phyloP scores from a whole-genome alignment of 2,113 vertebrate genomes.

The Piaya cayana region DNA sequence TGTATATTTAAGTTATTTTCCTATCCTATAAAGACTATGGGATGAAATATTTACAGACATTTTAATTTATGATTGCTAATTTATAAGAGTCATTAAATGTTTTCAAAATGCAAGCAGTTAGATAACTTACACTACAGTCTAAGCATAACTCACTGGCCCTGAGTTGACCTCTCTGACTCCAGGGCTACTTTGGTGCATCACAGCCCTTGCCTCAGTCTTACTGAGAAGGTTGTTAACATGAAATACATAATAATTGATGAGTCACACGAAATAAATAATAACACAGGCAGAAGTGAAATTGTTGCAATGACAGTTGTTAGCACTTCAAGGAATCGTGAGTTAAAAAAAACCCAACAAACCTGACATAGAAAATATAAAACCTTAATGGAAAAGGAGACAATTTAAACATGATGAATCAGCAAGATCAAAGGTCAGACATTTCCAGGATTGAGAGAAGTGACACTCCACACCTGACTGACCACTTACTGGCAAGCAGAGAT shows the following conservation, averaged over 20 bases:
- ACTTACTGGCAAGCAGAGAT: not conserved
- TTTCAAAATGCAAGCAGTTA: not conserved
- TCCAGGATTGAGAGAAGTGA: not conserved
- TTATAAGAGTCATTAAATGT: not conserved
- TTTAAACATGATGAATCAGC: rapidly evolving
- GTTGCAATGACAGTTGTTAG: not conserved
- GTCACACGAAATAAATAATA: not conserved
- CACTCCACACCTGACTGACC: not conserved
- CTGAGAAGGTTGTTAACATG: not conserved
- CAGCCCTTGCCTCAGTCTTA: not conserved
- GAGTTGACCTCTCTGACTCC: not conserved
- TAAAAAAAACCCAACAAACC: not conserved
- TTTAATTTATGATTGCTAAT: not conserved
- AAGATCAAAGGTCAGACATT: not conserved
- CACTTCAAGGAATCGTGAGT: not conserved
- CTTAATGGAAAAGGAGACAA: not conserved
- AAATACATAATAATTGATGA: not conserved
- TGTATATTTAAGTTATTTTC: not conserved
- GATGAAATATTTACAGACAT: not conserved
- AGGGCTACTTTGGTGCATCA: not conserved
- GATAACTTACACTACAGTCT: not conserved
- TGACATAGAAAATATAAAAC: not conserved
- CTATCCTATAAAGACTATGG: not conserved
- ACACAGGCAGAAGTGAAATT: slow-evolving; percentile 5
- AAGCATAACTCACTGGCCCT: not conserved